Evolutionary conservation across 1,140 invertebrate species (phyloP).

Genomic region (Scaptomyza pallida): DNA sequence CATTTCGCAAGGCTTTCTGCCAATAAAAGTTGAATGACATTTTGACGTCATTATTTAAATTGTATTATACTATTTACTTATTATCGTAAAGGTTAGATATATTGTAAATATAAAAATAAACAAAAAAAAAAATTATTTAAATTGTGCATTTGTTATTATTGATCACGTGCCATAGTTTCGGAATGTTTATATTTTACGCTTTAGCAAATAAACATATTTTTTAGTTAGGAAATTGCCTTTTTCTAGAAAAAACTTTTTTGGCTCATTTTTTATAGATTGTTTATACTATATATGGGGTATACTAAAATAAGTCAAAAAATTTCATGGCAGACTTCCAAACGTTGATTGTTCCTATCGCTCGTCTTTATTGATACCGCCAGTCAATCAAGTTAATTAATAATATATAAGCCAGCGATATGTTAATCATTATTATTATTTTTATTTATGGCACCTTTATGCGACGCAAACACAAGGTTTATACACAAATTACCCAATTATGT

Average conservation of each 20-base stretch:
- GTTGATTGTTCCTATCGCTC: constrained; percentile 26
- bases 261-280: too few species aligned
- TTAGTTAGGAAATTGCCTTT: too few species aligned
- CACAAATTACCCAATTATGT: constrained; percentile 3
- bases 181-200: neutral
- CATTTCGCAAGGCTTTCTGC: constrained; percentile 31
- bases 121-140: too few species aligned
- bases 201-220: too few species aligned
- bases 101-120: too few species aligned
- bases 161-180: constrained; percentile 31
- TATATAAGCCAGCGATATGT: constrained; percentile 48
- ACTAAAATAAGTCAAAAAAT: neutral
- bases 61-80: too few species aligned
- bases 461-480: constrained; percentile 51
- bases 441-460: constrained; percentile 35
- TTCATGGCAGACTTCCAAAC: neutral
- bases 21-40: constrained; percentile 60
- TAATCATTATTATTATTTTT: constrained; percentile 70
- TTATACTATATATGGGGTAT: neutral
- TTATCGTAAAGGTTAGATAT: too few species aligned
- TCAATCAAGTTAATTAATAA: constrained; percentile 57
- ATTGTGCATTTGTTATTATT: constrained; percentile 19
- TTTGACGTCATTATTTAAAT: constrained; percentile 29
- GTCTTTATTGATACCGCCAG: constrained; percentile 30
- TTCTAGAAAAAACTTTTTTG: too few species aligned